Conservation (phyloP, 1,140 invertebrate genomes). For the Thalassaphorura encarpata region DNA sequence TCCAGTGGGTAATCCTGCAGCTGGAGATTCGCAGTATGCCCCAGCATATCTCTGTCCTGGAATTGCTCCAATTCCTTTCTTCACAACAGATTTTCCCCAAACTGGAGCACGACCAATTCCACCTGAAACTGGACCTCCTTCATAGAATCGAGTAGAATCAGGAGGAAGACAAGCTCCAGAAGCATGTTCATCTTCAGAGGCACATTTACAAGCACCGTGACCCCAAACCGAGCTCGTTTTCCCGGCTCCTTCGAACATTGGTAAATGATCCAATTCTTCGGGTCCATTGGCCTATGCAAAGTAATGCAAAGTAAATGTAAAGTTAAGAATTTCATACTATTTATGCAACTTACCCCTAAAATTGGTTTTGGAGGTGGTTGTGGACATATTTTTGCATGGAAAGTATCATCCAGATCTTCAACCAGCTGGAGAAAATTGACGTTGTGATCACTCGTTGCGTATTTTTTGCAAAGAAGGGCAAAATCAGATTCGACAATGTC, state of each 20-base stretch:
- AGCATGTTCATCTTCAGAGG: conserved; percentile 25
- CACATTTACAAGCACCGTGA: conserved; percentile 23
- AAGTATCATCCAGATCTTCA: conserved; percentile 26
- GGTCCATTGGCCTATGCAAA: conserved; percentile 27
- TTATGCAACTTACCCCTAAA: conserved; percentile 21
- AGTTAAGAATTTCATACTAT: too few relatives aligned
- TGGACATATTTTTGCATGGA: conserved; percentile 17
- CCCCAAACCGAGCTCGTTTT: conserved; percentile 23
- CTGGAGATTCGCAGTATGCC: conserved; percentile 10
- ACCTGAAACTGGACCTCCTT: conserved; percentile 22
- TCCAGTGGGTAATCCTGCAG: conserved; percentile 20
- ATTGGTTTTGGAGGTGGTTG: conserved; percentile 16
- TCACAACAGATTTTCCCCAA: conserved; percentile 20
- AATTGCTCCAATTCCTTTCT: conserved; percentile 11
- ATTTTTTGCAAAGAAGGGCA: conserved; percentile 28
- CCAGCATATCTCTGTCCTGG: conserved; percentile 26
- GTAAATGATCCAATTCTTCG: neutral
- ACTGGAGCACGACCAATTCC: conserved; percentile 23
- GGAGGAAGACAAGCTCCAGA: conserved; percentile 15
- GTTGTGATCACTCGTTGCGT: conserved; percentile 28
- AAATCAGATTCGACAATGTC: conserved; percentile 28
- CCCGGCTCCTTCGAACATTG: conserved; percentile 1
- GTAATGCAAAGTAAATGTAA: too few relatives aligned
- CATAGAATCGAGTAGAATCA: conserved; percentile 27
- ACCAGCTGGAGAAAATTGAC: conserved; percentile 29